A percentile compares a stretch with the other conserved stretches of the same genome.
Conservation (phyloP, 2,113 vertebrate genomes). For the Cinclus mexicanus region DNA sequence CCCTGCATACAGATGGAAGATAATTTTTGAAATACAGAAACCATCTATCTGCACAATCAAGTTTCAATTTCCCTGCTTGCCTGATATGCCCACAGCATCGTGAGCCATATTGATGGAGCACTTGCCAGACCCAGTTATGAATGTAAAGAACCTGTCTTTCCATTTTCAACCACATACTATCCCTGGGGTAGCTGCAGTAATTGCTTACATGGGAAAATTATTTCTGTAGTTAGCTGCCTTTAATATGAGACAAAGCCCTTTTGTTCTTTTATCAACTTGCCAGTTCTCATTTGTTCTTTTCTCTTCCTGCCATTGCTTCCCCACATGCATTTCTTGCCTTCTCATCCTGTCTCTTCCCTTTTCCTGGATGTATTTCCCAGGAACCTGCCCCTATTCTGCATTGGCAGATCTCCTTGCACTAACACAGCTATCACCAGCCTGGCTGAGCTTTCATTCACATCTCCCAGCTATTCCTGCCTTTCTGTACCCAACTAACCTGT, state of each 20-base stretch:
- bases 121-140: neutral
- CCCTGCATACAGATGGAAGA: neutral
- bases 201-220: slow-evolving; percentile 16
- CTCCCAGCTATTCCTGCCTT: neutral
- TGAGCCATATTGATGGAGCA: neutral
- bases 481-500: neutral
- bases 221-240: slow-evolving; percentile 26
- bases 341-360: slow-evolving; percentile 6
- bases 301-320: slow-evolving; percentile 33
- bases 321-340: neutral
- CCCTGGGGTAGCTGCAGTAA: neutral
- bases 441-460: neutral
- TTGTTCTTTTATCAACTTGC: slow-evolving; percentile 51
- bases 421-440: neutral
- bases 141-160: neutral
- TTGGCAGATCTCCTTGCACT: neutral
- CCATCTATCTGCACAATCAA: neutral
- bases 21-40: neutral
- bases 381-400: neutral
- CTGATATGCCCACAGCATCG: neutral
- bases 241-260: slow-evolving; percentile 45
- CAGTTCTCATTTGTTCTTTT: slow-evolving; percentile 50
- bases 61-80: neutral
- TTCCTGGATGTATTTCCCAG: slow-evolving; percentile 6
- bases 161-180: neutral